Evolutionary conservation across 53 echinoderm and acorn worm genomes (phyloP), one percentile per base, ranked within the genome.

Genomic region (Temnopleurus reevesii): DNA sequence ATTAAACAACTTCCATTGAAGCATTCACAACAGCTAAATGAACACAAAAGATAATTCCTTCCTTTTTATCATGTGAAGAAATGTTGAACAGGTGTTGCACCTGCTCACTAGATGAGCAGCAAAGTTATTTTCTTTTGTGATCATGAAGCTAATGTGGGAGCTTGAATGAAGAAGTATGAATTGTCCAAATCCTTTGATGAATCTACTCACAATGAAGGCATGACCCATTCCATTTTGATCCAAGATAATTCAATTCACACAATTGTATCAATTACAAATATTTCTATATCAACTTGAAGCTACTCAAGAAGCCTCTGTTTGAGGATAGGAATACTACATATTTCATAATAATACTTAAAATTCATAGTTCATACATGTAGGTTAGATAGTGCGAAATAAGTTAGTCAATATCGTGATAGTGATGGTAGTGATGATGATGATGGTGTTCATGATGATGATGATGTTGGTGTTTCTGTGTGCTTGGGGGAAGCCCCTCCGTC

Each of bases 361-460:
- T 17, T 25, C 29, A 0, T 31, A 63, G 26, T 8, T 49, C 36
- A 38, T 71, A 36, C 6, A 1, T 36, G 1, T 36, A 19, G n/a
- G 18, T 12, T 5, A 36, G 41, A 38, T 8, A 21, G 41, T 43
- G n/a, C n/a, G n/a, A 7, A 71, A 71, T 71, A 38, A 71, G 5
- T 55, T 35, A 85, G 45, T 85, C 85, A 27, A 85, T 85, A 77
- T 97, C 92, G 60, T 95, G 93, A 71, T 97, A 95, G 60, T 97
- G 92, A 79, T 97, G 95, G 43, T 97, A 93, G 47, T 97, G 95
- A 55, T 97, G 93, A 35, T 97, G 96, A 77, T 96, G 95, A 45
- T 96, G 93, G 66, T 96, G 95, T 64, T 97, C 95, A 46, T 97
- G 97, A 49, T 95, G 97, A 64, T 97, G 97, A 44, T 97, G 95